phyloP scores from a whole-genome alignment of 2,113 vertebrate genomes.

The Telmatochromis sp. region DNA sequence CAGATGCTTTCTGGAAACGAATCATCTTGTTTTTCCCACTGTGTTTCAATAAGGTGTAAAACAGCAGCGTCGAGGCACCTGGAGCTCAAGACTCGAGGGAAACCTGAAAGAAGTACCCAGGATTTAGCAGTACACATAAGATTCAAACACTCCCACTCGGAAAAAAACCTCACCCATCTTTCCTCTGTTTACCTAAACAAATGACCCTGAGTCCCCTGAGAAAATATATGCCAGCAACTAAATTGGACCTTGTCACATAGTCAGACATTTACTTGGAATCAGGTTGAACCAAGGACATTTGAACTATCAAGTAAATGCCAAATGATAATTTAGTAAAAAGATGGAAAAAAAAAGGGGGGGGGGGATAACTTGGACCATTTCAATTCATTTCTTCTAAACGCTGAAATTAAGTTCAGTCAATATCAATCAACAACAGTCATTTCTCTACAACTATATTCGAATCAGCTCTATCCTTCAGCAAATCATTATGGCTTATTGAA shows the following conservation, averaged over 20 bases:
- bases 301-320: constrained; percentile 19
- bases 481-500: constrained; percentile 28
- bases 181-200: constrained; percentile 43
- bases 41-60: background rate
- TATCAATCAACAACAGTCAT: background rate
- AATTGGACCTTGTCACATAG: constrained; percentile 36
- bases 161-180: constrained; percentile 11
- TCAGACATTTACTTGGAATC: constrained; percentile 28
- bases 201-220: constrained; percentile 24
- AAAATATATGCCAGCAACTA: background rate
- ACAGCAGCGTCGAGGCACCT: background rate
- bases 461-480: background rate
- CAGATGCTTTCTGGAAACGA: background rate
- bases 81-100: background rate
- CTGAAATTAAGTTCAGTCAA: constrained; percentile 6
- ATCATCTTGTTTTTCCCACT: background rate
- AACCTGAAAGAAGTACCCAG: background rate
- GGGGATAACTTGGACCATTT: background rate
- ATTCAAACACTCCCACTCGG: background rate
- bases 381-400: constrained; percentile 9
- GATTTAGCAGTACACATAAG: background rate
- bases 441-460: background rate
- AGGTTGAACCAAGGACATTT: constrained; percentile 38
- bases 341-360: background rate
- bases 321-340: constrained; percentile 29